phyloP scores from a whole-genome alignment of 2,797 vertebrate genomes.

The Trichosurus vulpecula region DNA sequence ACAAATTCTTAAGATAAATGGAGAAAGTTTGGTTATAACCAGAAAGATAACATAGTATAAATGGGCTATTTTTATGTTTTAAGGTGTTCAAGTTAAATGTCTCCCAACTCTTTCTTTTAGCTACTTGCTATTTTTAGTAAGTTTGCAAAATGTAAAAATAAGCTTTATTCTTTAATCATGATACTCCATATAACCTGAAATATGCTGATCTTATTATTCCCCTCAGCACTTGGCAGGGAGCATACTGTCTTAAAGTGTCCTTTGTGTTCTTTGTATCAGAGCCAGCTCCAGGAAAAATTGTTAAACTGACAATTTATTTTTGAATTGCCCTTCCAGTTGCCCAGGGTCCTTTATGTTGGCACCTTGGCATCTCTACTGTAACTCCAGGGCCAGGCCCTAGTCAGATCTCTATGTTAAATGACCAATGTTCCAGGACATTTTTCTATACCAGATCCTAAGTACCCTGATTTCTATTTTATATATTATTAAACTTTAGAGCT shows the following conservation, averaged over 20 bases:
- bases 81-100: slow-evolving; percentile 28
- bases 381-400: too few species aligned
- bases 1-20: neutral
- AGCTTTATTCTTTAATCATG: neutral
- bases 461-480: neutral
- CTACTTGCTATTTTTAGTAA: neutral
- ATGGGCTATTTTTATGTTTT: slow-evolving; percentile 40
- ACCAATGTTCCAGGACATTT: neutral
- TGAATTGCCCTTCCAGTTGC: neutral
- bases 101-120: neutral
- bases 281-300: neutral
- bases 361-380: neutral
- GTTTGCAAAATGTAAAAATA: neutral
- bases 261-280: neutral
- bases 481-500: neutral
- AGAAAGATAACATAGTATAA: slow-evolving; percentile 46
- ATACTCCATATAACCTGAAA: neutral
- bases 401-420: neutral
- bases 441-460: neutral
- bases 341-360: neutral
- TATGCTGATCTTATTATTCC: neutral
- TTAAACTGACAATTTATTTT: neutral
- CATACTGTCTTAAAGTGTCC: neutral
- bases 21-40: neutral
- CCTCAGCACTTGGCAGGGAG: neutral